Base-by-base conservation (phyloP, 2,888 invertebrate species). In the Sinopyrophorus schimmeli region DNA sequence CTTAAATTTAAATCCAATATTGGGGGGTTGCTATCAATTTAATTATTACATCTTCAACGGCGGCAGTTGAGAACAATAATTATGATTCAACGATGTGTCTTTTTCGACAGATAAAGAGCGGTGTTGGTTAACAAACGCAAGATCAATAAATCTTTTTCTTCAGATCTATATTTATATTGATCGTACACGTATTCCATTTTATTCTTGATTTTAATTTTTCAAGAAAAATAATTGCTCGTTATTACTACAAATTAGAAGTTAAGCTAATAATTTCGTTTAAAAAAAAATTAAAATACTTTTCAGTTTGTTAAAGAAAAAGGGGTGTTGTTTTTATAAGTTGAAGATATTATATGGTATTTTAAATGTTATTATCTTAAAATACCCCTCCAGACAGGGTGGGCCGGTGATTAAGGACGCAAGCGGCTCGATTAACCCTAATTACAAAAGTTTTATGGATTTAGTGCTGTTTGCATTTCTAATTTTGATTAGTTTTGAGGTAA, bases 21-120 rank as follows among this genome's bases (percentile, higher is more conserved):
- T 31, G 31, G 11, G 21, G 27, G 26, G 38, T 39, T 28, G 15
- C n/a, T 43, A 31, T 43, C 49, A 32, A 43, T 43, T 43, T 49
- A 49, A 49, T 49, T 49, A 44, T 27, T 43, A 39, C 16, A 32
- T 49, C 44, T 34, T 39, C 32, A 43, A 39, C 49, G 43, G 39
- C 38, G 34, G 39, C 27, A 44, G 16, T 11, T n/a, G 17, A 23
- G 24, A 31, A 26, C 26, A 31, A 38, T 46, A 38, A 43, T 43
- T 43, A 46, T 39, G 20, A 35, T 32, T 31, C 14, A 32, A 16
- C 12, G 14, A 12, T 28, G 35, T 23, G 9, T 32, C 31, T 31
- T 18, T 31, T 24, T 38, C 38, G 28, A 38, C 31, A 46, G 46
- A 23, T 38, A 16, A 26, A 38, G 26, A 35, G 31, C 41, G 16